These are phyloP conservation scores for Gambusia affinis DNA, from an alignment of 2,113 vertebrate genomes.

Conservation along the genomic window DNA sequence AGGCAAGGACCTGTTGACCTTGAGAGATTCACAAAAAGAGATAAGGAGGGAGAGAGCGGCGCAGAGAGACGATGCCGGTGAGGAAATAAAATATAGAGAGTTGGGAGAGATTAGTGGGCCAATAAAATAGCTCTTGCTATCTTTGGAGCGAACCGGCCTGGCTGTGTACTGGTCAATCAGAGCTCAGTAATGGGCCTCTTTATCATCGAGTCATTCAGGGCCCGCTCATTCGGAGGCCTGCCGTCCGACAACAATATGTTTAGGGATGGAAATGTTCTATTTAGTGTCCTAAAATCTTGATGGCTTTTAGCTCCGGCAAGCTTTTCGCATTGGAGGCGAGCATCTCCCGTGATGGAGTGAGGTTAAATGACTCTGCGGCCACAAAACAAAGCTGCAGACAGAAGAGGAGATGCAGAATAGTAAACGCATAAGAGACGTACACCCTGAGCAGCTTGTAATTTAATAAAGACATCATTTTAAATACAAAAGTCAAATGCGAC, in stretches of 20 bases:
- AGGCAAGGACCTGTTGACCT: slow-evolving; percentile 62
- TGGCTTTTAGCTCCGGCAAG: background rate
- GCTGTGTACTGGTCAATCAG: slow-evolving; percentile 63
- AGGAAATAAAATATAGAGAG: slow-evolving; percentile 57
- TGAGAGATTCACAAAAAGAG: slow-evolving; percentile 39
- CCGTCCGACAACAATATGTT: slow-evolving; percentile 1
- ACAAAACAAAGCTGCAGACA: slow-evolving; percentile 8
- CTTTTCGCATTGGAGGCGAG: slow-evolving; percentile 14
- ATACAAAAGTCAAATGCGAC: background rate
- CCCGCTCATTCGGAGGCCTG: slow-evolving; percentile 18
- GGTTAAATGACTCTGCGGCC: slow-evolving; percentile 16
- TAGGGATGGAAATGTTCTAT: slow-evolving; percentile 19
- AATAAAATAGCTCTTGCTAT: slow-evolving; percentile 68
- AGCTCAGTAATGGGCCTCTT: slow-evolving; percentile 60
- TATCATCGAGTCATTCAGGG: slow-evolving; percentile 47
- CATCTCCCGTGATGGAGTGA: slow-evolving; percentile 15
- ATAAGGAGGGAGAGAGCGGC: slow-evolving; percentile 19
- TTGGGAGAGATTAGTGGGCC: slow-evolving; percentile 59
- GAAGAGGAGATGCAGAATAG: background rate
- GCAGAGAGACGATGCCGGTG: slow-evolving; percentile 23
- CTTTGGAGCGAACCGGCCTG: slow-evolving; percentile 49
- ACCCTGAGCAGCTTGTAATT: background rate
- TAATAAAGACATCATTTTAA: background rate
- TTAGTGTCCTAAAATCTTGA: background rate
- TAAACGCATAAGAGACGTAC: slow-evolving; percentile 3